Evolutionary conservation across 2,113 vertebrate genomes (phyloP), one percentile per base, ranked within the genome.

Genomic region (Galemys pyrenaicus): DNA sequence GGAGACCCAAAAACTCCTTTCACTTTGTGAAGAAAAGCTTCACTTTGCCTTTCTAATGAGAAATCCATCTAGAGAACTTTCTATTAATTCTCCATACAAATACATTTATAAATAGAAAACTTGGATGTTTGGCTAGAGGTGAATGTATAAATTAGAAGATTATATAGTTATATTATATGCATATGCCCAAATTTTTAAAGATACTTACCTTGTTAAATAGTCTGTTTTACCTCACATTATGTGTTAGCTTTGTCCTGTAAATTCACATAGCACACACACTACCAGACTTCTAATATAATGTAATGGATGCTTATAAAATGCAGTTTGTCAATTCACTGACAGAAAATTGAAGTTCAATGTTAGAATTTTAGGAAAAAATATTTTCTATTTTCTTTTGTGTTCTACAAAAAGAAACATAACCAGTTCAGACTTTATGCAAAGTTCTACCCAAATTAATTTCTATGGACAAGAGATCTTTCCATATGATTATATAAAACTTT

Each of bases 351-450:
- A 56, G 35, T n/a, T 87, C 44, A 62, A 28, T 87, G 65, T 92
- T 91, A 67, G 3, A 89, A 46, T 86, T 70, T 93, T 82, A 94
- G 32, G 28, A 22, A 39, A 91, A 89, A 37, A 13, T n/a, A 32
- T 89, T 89, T 93, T 84, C 39, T 90, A 7, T 90, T 87, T 91
- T 83, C 46, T 39, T 94, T 92, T 89, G 35, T 73, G 35, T 60
- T 74, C 20, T 19, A 74, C 90, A 94, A 64, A 51, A 88, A 82
- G 78, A 6, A 74, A 32, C 65, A 9, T 32, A 73, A 90, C 64
- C 37, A 67, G n/a, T 70, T 78, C 11, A 41, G 22, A 73, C 30
- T 88, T 96, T 89, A 71, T 81, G 28, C 32, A 65, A 41, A 44
- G 68, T 46, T 84, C 67, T 90, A 58, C 68, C 49, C 58, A 81